Evolutionary conservation across 2,113 vertebrate species (phyloP).

Genomic region (Salminus brasiliensis): DNA sequence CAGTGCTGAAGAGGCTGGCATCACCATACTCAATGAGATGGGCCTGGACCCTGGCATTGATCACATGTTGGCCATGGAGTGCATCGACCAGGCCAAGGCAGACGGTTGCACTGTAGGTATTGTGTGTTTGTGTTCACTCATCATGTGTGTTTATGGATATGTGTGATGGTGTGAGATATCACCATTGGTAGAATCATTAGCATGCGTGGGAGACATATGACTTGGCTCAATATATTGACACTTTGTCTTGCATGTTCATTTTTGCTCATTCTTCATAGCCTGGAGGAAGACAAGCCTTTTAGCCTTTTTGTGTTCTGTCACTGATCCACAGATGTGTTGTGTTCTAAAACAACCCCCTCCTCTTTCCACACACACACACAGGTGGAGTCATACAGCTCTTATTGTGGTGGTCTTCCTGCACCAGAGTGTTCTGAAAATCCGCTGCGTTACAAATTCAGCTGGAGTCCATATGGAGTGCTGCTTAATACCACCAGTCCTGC

Average conservation of each 20-base stretch:
- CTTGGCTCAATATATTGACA: slow-evolving; percentile 43
- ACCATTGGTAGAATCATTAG: slow-evolving; percentile 37
- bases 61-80: slow-evolving; percentile 98
- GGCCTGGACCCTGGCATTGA: slow-evolving; percentile 98
- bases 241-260: slow-evolving; percentile 38
- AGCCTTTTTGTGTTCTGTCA: slow-evolving; percentile 19
- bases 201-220: slow-evolving; percentile 46
- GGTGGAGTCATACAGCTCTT: slow-evolving; percentile 91
- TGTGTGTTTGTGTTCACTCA: slow-evolving; percentile 45
- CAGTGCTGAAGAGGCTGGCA: slow-evolving; percentile 87
- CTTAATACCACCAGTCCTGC: slow-evolving; percentile 89
- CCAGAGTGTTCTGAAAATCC: slow-evolving; percentile 95
- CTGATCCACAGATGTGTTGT: neutral
- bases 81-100: slow-evolving; percentile 90
- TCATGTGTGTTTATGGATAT: slow-evolving; percentile 31
- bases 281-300: neutral
- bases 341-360: neutral
- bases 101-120: slow-evolving; percentile 88
- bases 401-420: slow-evolving; percentile 91
- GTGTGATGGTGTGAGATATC: slow-evolving; percentile 42
- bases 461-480: slow-evolving; percentile 91
- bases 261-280: slow-evolving; percentile 12
- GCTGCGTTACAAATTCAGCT: slow-evolving; percentile 97
- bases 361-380: slow-evolving; percentile 53
- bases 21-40: slow-evolving; percentile 90